Conservation (phyloP, 2,888 invertebrate species). For the Physocephala rufipes region DNA sequence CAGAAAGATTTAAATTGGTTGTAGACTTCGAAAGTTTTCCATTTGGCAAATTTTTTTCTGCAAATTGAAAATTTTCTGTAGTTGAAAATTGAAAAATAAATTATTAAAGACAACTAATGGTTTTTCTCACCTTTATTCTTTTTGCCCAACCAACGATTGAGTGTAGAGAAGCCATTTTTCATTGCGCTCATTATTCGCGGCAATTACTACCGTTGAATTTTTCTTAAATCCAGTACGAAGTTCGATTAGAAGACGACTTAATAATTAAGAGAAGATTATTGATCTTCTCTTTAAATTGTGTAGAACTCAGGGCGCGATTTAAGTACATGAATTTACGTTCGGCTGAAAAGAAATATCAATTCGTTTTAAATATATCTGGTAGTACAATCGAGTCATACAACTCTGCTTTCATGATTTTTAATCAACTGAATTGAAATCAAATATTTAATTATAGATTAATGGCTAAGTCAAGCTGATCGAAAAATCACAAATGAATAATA, state of each 20-base stretch:
- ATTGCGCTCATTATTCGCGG: conserved; percentile 58
- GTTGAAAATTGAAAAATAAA: not conserved
- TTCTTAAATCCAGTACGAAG: too few relatives aligned
- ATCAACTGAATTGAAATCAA: too few relatives aligned
- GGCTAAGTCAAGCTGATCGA: too few relatives aligned
- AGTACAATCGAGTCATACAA: too few relatives aligned
- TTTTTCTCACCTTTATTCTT: conserved; percentile 63
- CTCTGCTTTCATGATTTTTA: too few relatives aligned
- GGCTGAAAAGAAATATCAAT: not conserved
- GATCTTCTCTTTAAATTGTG: not conserved
- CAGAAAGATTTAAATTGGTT: conserved; percentile 56
- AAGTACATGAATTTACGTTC: not conserved
- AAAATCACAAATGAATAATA: too few relatives aligned
- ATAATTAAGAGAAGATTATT: not conserved
- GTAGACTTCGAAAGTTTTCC: conserved; percentile 62
- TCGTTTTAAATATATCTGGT: too few relatives aligned
- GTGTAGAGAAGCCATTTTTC: conserved; percentile 65
- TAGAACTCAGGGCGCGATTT: not conserved
- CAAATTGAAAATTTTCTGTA: not conserved
- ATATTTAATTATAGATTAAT: too few relatives aligned
- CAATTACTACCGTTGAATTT: not conserved
- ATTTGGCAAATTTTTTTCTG: conserved; percentile 56
- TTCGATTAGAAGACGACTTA: conserved; percentile 3
- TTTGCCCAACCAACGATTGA: conserved; percentile 66
- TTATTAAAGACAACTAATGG: not conserved